These are phyloP conservation scores for Dipus sagitta DNA, from an alignment of 2,797 vertebrate species.

Conservation along the genomic window DNA sequence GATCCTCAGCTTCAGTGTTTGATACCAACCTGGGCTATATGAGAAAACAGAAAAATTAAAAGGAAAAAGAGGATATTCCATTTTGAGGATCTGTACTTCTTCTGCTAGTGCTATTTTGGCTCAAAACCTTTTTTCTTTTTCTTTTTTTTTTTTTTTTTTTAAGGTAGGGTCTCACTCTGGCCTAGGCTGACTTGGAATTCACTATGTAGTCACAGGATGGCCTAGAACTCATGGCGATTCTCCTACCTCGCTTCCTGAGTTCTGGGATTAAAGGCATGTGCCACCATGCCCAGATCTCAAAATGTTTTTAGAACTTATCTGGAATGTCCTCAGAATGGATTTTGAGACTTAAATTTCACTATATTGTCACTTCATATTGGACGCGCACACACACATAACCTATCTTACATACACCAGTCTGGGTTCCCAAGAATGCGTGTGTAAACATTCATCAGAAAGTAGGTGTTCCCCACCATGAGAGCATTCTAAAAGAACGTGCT, in stretches of 20 bases:
- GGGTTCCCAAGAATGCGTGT: not conserved
- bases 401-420: not conserved
- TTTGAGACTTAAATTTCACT: not conserved
- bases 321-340: slow-evolving; percentile 10
- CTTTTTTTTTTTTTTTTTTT: too few species aligned
- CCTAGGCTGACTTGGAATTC: too few species aligned
- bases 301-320: slow-evolving; percentile 30
- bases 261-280: too few species aligned
- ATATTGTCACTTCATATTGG: not conserved
- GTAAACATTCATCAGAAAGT: not conserved
- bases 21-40: not conserved
- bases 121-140: too few species aligned
- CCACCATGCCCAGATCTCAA: not conserved
- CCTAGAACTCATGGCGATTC: too few species aligned
- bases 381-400: not conserved
- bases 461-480: not conserved
- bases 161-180: too few species aligned
- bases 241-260: too few species aligned
- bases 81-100: not conserved
- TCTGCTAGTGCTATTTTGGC: not conserved
- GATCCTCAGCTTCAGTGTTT: not conserved
- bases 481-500: not conserved
- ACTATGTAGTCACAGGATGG: too few species aligned
- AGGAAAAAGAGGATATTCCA: not conserved
- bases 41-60: not conserved